Evolutionary conservation across 2,113 vertebrate genomes (phyloP).

Genomic region (Syngnathoides biaculeatus): DNA sequence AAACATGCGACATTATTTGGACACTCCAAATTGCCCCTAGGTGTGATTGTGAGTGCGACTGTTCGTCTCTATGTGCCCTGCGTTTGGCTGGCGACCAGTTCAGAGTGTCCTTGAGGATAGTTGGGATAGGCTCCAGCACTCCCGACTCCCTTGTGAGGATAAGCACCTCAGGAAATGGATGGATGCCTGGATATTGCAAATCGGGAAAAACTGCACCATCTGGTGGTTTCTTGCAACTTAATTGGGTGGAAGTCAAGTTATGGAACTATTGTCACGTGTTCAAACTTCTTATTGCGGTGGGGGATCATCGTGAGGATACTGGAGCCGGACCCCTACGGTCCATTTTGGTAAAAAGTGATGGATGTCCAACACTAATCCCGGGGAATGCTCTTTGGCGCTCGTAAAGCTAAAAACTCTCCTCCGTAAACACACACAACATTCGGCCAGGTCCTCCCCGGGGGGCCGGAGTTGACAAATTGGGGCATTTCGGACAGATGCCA

Average conservation of each 20-base stretch:
- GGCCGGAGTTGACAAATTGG: conserved; percentile 47
- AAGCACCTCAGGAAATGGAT: no score
- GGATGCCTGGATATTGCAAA: no score
- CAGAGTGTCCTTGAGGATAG: no score
- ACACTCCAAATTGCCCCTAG: no score
- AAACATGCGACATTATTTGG: no score
- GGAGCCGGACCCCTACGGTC: conserved; percentile 1
- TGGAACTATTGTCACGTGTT: not conserved
- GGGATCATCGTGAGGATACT: not conserved
- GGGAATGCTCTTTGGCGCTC: conserved; percentile 28
- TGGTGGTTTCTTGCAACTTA: not conserved
- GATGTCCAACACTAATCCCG: conserved; percentile 23
- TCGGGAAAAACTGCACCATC: not conserved
- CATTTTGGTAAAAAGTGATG: conserved; percentile 20
- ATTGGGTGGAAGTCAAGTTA: not conserved
- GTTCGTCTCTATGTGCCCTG: no score
- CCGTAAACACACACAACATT: conserved; percentile 27
- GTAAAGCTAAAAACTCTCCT: conserved; percentile 36
- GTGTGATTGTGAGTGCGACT: no score
- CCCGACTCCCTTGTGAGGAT: no score
- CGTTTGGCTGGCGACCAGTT: no score
- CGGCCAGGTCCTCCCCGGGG: conserved; percentile 18
- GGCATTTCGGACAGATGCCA: conserved; percentile 41
- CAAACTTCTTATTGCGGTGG: conserved; percentile 10
- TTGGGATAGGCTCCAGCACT: no score